phyloP scores from a whole-genome alignment of 2,113 vertebrate genomes.

The Vicugna pacos region DNA sequence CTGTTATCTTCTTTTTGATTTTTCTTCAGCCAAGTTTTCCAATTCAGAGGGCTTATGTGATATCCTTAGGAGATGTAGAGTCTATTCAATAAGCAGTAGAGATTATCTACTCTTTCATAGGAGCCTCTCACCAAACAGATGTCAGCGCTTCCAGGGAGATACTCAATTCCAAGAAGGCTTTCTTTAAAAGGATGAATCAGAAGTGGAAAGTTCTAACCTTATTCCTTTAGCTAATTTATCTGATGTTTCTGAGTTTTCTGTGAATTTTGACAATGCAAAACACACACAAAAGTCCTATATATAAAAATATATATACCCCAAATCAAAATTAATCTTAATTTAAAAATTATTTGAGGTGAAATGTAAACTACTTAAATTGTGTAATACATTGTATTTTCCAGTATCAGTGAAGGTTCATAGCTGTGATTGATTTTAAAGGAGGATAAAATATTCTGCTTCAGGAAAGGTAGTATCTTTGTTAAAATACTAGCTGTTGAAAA shows the following conservation, averaged over 20 bases:
- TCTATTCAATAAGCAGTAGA: background rate
- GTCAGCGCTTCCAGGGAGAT: background rate
- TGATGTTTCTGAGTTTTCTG: background rate
- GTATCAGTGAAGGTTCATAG: slow-evolving; percentile 43
- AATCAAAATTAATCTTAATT: slow-evolving; percentile 32
- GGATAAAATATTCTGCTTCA: slow-evolving; percentile 29
- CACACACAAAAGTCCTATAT: background rate
- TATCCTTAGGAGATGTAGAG: background rate
- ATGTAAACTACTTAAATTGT: slow-evolving; percentile 12
- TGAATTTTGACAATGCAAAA: background rate
- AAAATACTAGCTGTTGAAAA: slow-evolving; percentile 47
- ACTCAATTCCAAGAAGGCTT: background rate
- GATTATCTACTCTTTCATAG: background rate
- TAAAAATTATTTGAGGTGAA: background rate
- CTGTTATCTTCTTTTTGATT: background rate
- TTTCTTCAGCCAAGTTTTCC: slow-evolving; percentile 3
- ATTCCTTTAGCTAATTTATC: background rate
- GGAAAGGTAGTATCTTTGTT: slow-evolving; percentile 69
- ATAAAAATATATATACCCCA: background rate
- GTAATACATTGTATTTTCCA: background rate
- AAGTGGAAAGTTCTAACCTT: background rate
- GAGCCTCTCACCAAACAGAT: background rate
- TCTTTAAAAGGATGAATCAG: background rate
- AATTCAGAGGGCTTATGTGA: background rate
- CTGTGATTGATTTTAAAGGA: slow-evolving; percentile 53